Percentiles rank a stretch among this genome's conserved stretches.
phyloP scores from a whole-genome alignment of 1,140 invertebrate species.

The Geopemphigus sp. region DNA sequence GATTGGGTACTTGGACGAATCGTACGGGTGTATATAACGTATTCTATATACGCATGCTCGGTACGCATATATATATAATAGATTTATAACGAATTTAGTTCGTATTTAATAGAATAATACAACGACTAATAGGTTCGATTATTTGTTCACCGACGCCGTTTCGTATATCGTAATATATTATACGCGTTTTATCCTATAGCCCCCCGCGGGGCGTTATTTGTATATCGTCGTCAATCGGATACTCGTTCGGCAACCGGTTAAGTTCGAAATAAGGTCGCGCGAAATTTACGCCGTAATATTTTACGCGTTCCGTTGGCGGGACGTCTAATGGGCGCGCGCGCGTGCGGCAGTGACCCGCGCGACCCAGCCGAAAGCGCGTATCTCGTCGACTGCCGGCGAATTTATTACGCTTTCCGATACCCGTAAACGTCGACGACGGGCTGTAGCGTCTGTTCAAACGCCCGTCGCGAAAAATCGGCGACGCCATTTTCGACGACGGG shows the following conservation, averaged over 20 bases:
- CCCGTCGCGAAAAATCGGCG: neutral
- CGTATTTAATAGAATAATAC: neutral
- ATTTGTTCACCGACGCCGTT: neutral
- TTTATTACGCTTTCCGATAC: no score
- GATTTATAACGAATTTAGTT: no score
- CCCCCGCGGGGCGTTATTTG: neutral
- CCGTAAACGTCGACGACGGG: no score
- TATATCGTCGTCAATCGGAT: neutral
- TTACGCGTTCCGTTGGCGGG: neutral
- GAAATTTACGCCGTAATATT: constrained; percentile 1
- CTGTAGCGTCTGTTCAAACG: no score
- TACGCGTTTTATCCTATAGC: neutral
- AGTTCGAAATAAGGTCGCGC: constrained; percentile 43
- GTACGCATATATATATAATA: neutral
- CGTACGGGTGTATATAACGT: neutral
- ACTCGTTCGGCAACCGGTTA: constrained; percentile 47
- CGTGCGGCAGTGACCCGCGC: constrained; percentile 6
- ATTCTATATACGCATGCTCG: neutral
- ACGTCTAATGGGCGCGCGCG: neutral
- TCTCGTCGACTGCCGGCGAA: no score
- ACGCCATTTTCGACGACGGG: no score
- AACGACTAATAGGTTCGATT: constrained; percentile 11
- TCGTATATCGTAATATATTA: neutral
- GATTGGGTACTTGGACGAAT: neutral
- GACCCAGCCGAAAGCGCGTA: constrained; percentile 23